Evolutionary conservation across 2,113 vertebrate genomes (phyloP).

Genomic region (Cynocephalus volans): DNA sequence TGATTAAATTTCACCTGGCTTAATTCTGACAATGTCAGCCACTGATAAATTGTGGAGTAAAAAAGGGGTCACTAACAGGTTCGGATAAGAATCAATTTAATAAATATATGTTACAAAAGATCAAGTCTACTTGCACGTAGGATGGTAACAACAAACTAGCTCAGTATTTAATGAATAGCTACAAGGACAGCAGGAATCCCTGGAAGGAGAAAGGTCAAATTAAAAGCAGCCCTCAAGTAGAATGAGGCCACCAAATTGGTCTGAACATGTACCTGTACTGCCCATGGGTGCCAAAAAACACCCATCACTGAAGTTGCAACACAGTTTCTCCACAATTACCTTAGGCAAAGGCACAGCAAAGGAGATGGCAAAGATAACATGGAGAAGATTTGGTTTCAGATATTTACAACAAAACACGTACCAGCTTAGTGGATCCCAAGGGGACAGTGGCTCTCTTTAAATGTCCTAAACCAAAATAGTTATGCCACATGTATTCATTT

Average conservation of each 20-base stretch:
- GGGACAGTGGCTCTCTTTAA: not conserved
- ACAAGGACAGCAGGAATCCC: not conserved
- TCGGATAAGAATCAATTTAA: slow-evolving; percentile 24
- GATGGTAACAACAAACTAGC: not conserved
- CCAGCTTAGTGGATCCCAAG: not conserved
- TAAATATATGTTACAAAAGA: not conserved
- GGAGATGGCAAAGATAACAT: not conserved
- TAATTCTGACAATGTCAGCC: not conserved
- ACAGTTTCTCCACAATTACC: not conserved
- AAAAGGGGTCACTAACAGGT: slow-evolving; percentile 3
- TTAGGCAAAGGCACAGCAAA: not conserved
- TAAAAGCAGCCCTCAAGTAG: not conserved
- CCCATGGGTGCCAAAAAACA: not conserved
- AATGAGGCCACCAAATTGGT: not conserved
- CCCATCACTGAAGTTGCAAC: not conserved
- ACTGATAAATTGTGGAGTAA: not conserved
- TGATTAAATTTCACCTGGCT: not conserved
- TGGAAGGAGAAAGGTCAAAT: not conserved
- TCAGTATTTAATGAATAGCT: not conserved
- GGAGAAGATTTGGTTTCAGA: not conserved
- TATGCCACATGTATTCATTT: not conserved
- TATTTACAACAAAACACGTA: not conserved
- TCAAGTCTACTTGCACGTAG: not conserved
- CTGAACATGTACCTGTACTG: not conserved
- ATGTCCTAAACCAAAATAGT: not conserved